Evolutionary conservation across 2,888 invertebrate species (phyloP), one percentile per base, ranked within the genome.

Genomic region (Ormyrus pomaceus): DNA sequence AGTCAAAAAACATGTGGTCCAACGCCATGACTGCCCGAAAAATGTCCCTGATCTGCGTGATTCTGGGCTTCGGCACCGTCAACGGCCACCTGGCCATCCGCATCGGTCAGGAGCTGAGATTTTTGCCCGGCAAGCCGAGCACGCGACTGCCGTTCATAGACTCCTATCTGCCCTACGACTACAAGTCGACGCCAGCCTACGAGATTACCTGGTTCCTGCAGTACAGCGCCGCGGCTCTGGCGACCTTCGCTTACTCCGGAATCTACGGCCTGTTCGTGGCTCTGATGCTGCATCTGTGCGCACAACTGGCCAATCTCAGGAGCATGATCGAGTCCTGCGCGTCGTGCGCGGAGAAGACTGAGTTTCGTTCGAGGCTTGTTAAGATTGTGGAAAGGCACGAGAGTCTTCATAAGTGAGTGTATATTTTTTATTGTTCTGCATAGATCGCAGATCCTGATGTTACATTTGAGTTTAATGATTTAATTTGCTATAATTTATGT

Each of bases 281-380:
- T 11, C 72, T 87, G 11, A 80, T 87, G 6, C 69, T 87, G 51
- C 88, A 88, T 70, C 59, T 87, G 5, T 86, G 88, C 48, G 88
- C 86, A 3, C 88, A 88, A 10, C 69, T 88, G 5, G 75, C 75
- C 5, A 77, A 59, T 78, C 11, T 78, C 34, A 34, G 34, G 2
- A 3, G 58, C 48, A 58, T 3, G n/a, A 61, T 0, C 19, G 51
- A n/a, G 61, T 70, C 53, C 19, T 56, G 11, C 6, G 9, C 62
- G 6, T 72, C 55, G 5, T n/a, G 45, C 9, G 53, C 34, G 19
- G 7, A 46, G 46, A 9, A 34, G 34, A 34, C 34, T 3, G 34
- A 34, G 34, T 34, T 34, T 34, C 34, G 34, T 3, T 34, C 34
- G 34, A 34, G 34, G 34, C 34, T 72, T 0, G 46, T 13, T 13